A percentile compares a stretch with the other conserved stretches of the same genome.
These are phyloP conservation scores for Pyrgilauda ruficollis DNA, from an alignment of 2,113 vertebrate genomes.

Conservation along the genomic window DNA sequence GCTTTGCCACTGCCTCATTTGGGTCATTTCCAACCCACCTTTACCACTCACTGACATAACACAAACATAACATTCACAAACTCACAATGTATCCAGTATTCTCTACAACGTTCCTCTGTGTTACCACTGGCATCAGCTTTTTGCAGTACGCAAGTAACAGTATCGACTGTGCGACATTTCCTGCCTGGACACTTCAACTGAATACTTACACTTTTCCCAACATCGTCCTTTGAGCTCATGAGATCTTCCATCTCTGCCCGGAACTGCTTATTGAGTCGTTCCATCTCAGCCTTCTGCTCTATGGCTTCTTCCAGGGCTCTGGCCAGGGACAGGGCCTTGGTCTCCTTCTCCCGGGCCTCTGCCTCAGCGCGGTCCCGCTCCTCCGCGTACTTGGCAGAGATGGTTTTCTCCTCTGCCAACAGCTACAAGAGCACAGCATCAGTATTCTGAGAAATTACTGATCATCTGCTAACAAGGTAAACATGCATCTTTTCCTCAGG, in stretches of 20 bases:
- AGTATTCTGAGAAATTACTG: neutral
- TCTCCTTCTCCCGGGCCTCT: slow-evolving; percentile 84
- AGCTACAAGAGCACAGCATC: slow-evolving; percentile 56
- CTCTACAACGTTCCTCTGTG: neutral
- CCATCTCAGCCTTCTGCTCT: slow-evolving; percentile 89
- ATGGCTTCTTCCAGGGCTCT: slow-evolving; percentile 87
- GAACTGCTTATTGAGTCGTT: slow-evolving; percentile 91
- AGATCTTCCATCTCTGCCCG: slow-evolving; percentile 95
- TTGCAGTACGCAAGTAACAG: neutral
- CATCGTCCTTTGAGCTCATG: slow-evolving; percentile 96
- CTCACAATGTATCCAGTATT: neutral
- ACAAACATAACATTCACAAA: neutral
- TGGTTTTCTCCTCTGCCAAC: slow-evolving; percentile 80
- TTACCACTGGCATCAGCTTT: neutral
- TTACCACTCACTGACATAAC: neutral
- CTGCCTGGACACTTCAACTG: neutral
- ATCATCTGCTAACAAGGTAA: neutral
- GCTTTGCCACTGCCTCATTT: neutral
- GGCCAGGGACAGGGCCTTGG: slow-evolving; percentile 78
- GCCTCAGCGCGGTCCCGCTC: slow-evolving; percentile 82
- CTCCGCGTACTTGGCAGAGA: slow-evolving; percentile 79
- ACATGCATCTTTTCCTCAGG: neutral
- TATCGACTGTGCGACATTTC: neutral
- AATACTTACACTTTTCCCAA: slow-evolving; percentile 91
- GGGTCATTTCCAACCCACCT: neutral